Evolutionary conservation across 2,113 vertebrate genomes (phyloP).

Genomic region (Lynx canadensis): DNA sequence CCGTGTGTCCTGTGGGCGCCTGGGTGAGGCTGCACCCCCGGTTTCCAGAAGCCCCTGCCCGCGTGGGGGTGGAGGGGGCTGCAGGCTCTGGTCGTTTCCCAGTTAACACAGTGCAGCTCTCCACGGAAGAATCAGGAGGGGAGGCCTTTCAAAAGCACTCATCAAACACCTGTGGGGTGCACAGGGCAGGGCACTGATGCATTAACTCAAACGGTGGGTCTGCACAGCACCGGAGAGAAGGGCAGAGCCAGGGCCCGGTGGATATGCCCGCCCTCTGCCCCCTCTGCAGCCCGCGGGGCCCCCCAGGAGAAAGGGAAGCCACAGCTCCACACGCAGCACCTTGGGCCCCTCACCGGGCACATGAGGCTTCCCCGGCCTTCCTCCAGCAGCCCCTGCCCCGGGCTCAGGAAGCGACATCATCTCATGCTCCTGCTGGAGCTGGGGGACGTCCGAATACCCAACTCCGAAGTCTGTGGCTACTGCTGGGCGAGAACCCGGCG

Average conservation of each 20-base stretch:
- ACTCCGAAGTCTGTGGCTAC: background rate
- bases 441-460: background rate
- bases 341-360: accelerated
- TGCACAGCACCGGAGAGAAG: background rate
- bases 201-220: background rate
- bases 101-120: background rate
- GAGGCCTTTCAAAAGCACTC: background rate
- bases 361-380: too few species aligned
- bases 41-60: too few species aligned
- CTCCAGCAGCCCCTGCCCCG: background rate
- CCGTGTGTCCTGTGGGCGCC: background rate
- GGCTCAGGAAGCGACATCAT: background rate
- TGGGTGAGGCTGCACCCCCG: background rate
- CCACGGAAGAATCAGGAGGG: background rate
- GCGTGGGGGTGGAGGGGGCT: background rate
- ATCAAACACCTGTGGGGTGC: background rate
- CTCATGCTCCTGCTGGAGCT: background rate
- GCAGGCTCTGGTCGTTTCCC: background rate
- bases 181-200: background rate
- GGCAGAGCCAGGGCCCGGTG: background rate
- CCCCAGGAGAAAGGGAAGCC: background rate
- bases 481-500: background rate
- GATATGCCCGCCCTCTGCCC: accelerated
- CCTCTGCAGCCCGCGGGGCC: background rate
- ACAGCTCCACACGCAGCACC: background rate